A percentile compares a stretch with the other conserved stretches of the same genome.
Evolutionary conservation across 2,888 invertebrate species (phyloP).

Genomic region (Helicoverpa assulta): DNA sequence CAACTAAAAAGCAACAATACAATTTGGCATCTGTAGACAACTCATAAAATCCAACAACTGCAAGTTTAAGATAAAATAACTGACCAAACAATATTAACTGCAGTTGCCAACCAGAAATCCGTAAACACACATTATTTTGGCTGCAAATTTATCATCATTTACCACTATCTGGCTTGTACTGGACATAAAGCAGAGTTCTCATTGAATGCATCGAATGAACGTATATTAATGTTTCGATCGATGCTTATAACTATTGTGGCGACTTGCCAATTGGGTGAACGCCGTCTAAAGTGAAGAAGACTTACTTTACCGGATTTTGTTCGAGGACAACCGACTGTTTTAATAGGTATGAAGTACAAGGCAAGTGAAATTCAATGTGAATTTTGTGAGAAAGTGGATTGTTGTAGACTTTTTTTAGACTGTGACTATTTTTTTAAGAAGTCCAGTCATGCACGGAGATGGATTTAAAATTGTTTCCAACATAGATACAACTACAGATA

Average conservation of each 20-base stretch:
- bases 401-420: no score
- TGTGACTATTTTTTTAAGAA: no score
- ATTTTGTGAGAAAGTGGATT: not conserved
- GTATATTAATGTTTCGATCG: constrained; percentile 79
- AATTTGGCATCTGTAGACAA: not conserved
- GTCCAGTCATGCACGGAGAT: no score
- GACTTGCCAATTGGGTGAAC: constrained; percentile 73
- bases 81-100: not conserved
- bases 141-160: constrained; percentile 40
- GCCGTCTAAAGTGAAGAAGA: constrained; percentile 42
- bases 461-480: no score
- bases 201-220: constrained; percentile 69
- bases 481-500: no score
- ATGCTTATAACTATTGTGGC: constrained; percentile 74
- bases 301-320: constrained; percentile 44
- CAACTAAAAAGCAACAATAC: no score
- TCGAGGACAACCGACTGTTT: constrained; percentile 17
- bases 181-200: constrained; percentile 60
- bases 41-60: not conserved
- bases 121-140: constrained; percentile 21
- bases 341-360: not conserved
- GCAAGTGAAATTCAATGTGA: not conserved
- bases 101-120: constrained; percentile 4
- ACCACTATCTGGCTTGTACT: constrained; percentile 32
- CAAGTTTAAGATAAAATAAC: not conserved